Evolutionary conservation across 2,888 invertebrate genomes (phyloP), one percentile per base, ranked within the genome.

Genomic region (Polydrusus tereticollis): DNA sequence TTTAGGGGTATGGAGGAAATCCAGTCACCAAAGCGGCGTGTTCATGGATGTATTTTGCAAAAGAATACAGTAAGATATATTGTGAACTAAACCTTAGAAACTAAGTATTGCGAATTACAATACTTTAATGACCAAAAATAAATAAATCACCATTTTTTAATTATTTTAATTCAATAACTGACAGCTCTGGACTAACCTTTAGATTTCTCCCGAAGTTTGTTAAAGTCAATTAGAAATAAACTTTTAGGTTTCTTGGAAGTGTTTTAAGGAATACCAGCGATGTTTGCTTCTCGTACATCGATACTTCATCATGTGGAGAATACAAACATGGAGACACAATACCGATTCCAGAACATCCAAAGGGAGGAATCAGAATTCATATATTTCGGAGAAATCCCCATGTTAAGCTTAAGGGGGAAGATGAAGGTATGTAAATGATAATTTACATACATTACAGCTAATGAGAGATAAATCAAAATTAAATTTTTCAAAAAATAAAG

Each of bases 271-370:
- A 89, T 76, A 86, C 92, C 0, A 87, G 89, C 0, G 90, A 90
- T 71, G 86, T 92, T 10, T 90, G 92, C 83, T 91, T 92, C 80
- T 88, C 91, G 0, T 91, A 90, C 80, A 90, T 92, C 52, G 80
- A 81, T 23, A 81, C 79, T n/a, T 5, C 52, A 2, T 84, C 85
- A 33, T 87, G 87, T 80, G 87, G 87, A 4, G 85, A 85, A 6
- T 84, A 87, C 0, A 84, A 84, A 60, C 81, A 88, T 77, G 87
- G 87, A 18, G 77, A 80, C n/a, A 55, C 65, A 29, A 73, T 81
- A 36, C 74, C 76, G 1, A 76, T 81, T 23, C 41, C 74, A 52
- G 70, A 50, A 18, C 80, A 80, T 74, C 77, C 78, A 1, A 72
- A 72, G 6, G 57, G 57, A 6, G 79, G 78, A 16, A 84, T 86